Conservation (phyloP, 2,888 invertebrate genomes). For the Galerucella nymphaeae region DNA sequence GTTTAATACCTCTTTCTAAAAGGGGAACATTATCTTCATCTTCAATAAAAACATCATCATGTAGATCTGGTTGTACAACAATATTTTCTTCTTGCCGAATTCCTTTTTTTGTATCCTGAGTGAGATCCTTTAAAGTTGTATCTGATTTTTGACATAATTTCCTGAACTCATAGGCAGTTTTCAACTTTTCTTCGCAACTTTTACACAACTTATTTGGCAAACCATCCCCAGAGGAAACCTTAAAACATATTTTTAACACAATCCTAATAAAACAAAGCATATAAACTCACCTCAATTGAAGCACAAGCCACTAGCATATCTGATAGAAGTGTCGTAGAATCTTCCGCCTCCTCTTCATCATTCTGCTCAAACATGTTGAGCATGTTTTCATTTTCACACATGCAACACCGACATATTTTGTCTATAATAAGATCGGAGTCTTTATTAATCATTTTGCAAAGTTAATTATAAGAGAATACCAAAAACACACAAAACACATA, state of each 20-base stretch:
- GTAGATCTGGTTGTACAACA: conserved; percentile 54
- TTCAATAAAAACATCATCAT: conserved; percentile 48
- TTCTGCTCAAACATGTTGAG: conserved; percentile 61
- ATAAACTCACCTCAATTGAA: conserved; percentile 60
- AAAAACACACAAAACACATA: conserved; percentile 32
- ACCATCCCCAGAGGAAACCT: conserved; percentile 61
- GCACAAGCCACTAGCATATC: conserved; percentile 64
- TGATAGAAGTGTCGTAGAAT: conserved; percentile 58
- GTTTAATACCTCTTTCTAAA: conserved; percentile 41
- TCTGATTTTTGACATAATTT: conserved; percentile 64
- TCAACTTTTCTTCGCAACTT: conserved; percentile 61
- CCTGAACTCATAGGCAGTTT: conserved; percentile 62
- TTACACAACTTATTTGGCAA: conserved; percentile 61
- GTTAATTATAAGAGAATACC: conserved; percentile 29
- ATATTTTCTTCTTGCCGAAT: conserved; percentile 52
- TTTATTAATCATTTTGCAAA: conserved; percentile 55
- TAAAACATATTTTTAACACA: conserved; percentile 35
- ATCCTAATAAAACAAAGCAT: conserved; percentile 17
- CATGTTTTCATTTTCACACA: conserved; percentile 60
- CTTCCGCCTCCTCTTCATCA: conserved; percentile 49
- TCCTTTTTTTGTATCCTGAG: conserved; percentile 41
- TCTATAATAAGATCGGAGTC: conserved; percentile 57
- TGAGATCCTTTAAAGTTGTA: conserved; percentile 56
- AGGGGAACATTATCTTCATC: conserved; percentile 53
- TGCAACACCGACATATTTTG: conserved; percentile 64